Percentiles rank a stretch among this genome's conserved stretches.
Evolutionary conservation across 2,888 invertebrate genomes (phyloP).

Genomic region (Dynastes maya): DNA sequence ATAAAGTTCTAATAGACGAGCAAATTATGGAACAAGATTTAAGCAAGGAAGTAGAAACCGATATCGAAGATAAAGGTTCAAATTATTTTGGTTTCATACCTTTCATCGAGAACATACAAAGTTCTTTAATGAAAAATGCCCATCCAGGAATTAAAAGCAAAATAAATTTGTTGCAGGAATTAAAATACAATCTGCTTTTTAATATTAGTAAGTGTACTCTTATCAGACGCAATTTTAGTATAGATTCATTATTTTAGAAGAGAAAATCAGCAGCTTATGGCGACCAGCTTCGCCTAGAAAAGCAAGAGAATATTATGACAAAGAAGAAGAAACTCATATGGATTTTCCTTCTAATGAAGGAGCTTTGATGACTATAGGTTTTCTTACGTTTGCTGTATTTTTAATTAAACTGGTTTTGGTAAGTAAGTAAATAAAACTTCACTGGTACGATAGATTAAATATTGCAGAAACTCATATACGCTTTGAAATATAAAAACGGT

Average conservation of each 20-base stretch:
- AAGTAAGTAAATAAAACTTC: constrained; percentile 63
- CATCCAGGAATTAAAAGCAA: constrained; percentile 71
- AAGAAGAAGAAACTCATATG: constrained; percentile 72
- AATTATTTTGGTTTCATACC: constrained; percentile 55
- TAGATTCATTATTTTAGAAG: constrained; percentile 55
- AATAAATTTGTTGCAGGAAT: constrained; percentile 73
- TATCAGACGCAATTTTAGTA: constrained; percentile 24
- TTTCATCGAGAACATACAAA: constrained; percentile 63
- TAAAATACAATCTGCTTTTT: constrained; percentile 75
- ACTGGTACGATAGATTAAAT: constrained; percentile 69
- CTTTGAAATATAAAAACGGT: constrained; percentile 76
- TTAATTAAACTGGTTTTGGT: constrained; percentile 88
- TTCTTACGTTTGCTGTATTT: constrained; percentile 89
- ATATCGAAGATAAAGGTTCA: constrained; percentile 42
- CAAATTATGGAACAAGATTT: not conserved
- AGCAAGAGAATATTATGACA: constrained; percentile 60
- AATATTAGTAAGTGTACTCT: constrained; percentile 77
- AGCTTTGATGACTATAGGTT: constrained; percentile 87
- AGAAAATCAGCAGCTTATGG: constrained; percentile 59
- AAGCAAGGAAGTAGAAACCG: constrained; percentile 25
- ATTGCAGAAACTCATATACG: constrained; percentile 75
- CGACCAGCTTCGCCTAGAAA: constrained; percentile 48
- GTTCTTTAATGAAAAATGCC: constrained; percentile 65
- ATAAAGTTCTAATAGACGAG: constrained; percentile 32
- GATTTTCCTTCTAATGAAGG: constrained; percentile 88